Conservation (phyloP, 2,797 vertebrate genomes). For the Sphenodon punctatus region DNA sequence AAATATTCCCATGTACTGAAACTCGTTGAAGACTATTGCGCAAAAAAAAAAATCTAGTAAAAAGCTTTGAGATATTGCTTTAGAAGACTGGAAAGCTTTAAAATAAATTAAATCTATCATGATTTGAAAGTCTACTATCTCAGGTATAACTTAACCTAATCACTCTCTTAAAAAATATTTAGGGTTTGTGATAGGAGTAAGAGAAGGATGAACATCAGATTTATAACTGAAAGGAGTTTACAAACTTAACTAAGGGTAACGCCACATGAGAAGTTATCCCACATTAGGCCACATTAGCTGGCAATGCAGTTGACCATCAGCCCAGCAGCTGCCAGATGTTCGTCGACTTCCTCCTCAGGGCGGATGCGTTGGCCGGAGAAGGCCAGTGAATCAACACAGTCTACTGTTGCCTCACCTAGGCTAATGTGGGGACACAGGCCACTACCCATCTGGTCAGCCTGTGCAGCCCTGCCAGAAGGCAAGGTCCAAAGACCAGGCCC, state of each 20-base stretch:
- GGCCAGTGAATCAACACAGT: too few relatives aligned
- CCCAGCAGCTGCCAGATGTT: too few relatives aligned
- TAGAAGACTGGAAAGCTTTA: neutral
- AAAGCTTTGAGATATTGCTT: neutral
- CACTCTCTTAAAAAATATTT: neutral
- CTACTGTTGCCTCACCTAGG: too few relatives aligned
- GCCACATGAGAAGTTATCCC: too few relatives aligned
- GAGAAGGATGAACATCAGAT: neutral
- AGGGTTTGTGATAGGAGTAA: accelerated
- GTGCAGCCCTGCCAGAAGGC: too few relatives aligned
- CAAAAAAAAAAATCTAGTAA: neutral
- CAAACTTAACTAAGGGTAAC: neutral
- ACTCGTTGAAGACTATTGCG: neutral
- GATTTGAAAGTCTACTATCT: neutral
- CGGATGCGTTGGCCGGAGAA: too few relatives aligned
- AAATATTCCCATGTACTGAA: accelerated
- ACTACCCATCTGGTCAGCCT: too few relatives aligned
- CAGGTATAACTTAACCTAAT: neutral
- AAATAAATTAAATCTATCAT: neutral
- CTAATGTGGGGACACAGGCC: too few relatives aligned
- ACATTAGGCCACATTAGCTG: too few relatives aligned
- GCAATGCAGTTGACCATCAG: too few relatives aligned
- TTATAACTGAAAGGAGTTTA: neutral
- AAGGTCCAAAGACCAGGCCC: too few relatives aligned
- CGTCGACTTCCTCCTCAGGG: too few relatives aligned